Evolutionary conservation across 2,888 invertebrate genomes (phyloP), one percentile per base, ranked within the genome.

Genomic region (Chloroclystis v-ata): DNA sequence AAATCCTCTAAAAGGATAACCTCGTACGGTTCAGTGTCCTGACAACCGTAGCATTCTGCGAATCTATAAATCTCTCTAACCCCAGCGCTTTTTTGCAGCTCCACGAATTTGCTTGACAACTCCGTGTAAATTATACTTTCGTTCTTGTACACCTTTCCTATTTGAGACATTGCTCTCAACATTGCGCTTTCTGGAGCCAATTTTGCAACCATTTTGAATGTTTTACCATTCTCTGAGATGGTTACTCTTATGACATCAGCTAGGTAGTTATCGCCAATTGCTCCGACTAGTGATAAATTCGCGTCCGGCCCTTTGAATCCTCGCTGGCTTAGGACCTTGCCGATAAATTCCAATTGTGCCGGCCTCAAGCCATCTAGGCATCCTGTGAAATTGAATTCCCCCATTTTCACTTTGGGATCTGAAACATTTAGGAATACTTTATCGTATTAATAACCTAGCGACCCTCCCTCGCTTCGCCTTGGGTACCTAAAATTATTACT

Each of bases 131-230:
- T 62, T 0, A 60, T 20, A 4, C 55, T 57, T 54, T 79, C 78
- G 37, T 77, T 78, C 1, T 28, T 56, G 33, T 74, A 75, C 6
- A 65, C 1, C 1, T 49, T 0, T 5, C 2, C 40, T 10, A 53
- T 49, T 16, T 61, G 61, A 33, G 59, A 52, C 10, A 35, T 41
- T 8, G 32, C 3, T 16, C 73, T 59, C 7, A 60, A 1, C n/a
- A 35, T 14, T 49, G 66, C 65, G 0, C 33, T 2, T 0, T 51
- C 14, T 1, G 73, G 65, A 4, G 78, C 75, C n/a, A 77, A 54
- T 58, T 80, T 80, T 0, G 66, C 75, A 5, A 80, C 59, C 55
- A 79, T 70, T 35, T 61, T 67, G 38, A 70, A 63, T 4, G 50
- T 47, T 10, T 54, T 12, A 2, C 60, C 65, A 47, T 63, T 54